phyloP scores from a whole-genome alignment of 2,113 vertebrate species.

The Prolemur simus region DNA sequence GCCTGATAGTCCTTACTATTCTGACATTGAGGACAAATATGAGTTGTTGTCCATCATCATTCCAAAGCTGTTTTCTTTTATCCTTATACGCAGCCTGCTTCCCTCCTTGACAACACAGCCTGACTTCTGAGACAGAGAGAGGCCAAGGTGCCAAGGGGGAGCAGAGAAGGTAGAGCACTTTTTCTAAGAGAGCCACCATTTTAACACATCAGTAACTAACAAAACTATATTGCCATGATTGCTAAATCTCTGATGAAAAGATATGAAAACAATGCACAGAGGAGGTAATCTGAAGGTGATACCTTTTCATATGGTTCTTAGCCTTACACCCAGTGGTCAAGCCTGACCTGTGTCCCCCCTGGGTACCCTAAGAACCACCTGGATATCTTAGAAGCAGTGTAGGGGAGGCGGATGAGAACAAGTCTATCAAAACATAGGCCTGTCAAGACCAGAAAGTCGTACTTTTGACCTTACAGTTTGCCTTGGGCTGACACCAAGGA shows the following conservation, averaged over 20 bases:
- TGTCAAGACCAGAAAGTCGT: too few species aligned
- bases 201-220: background rate
- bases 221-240: background rate
- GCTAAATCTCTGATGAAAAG: background rate
- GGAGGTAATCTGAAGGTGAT: background rate
- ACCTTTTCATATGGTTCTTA: background rate
- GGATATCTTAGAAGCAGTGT: background rate
- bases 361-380: background rate
- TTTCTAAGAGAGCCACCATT: background rate
- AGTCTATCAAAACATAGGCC: background rate
- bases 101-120: background rate
- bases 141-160: too few species aligned
- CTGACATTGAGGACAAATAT: background rate
- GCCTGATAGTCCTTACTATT: background rate
- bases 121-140: background rate
- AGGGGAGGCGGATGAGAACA: background rate
- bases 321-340: background rate
- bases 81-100: background rate
- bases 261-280: background rate
- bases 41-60: background rate
- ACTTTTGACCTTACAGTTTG: background rate
- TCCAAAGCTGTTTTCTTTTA: background rate
- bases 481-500: background rate
- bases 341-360: too few species aligned
- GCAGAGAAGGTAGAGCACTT: background rate